These are phyloP conservation scores for Cephus sareptanus DNA, from an alignment of 2,888 invertebrate species.

Conservation along the genomic window DNA sequence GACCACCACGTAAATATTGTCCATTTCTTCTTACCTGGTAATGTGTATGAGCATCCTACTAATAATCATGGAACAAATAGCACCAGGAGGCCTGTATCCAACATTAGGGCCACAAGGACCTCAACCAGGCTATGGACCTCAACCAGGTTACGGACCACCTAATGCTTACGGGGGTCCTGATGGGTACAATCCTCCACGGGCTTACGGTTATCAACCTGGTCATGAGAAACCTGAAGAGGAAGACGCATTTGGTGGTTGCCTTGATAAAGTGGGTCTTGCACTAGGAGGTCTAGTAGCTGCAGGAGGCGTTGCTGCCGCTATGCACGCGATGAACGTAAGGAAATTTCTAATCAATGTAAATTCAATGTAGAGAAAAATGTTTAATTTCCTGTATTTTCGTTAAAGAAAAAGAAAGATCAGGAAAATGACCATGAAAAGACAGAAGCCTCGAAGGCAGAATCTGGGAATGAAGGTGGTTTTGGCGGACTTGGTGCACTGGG, in stretches of 20 bases:
- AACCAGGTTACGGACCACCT: conserved; percentile 22
- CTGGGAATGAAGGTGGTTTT: conserved; percentile 51
- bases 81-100: conserved; percentile 59
- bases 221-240: conserved; percentile 49
- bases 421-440: conserved; percentile 52
- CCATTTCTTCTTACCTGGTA: not conserved
- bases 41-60: not conserved
- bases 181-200: conserved; percentile 40
- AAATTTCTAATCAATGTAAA: conserved; percentile 5
- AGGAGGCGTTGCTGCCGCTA: conserved; percentile 61
- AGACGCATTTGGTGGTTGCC: conserved; percentile 49
- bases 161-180: conserved; percentile 34
- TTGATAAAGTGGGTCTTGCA: conserved; percentile 60
- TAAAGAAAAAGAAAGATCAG: conserved; percentile 40
- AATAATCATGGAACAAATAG: conserved; percentile 28
- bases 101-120: conserved; percentile 44
- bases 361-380: not conserved
- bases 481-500: conserved; percentile 50
- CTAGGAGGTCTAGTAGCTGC: conserved; percentile 60
- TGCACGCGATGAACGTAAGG: conserved; percentile 55
- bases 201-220: conserved; percentile 47
- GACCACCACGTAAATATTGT: conserved; percentile 52
- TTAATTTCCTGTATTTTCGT: not conserved
- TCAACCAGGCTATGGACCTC: conserved; percentile 39
- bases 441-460: conserved; percentile 45